Conservation (phyloP, 1,140 invertebrate genomes). For the Bombus confusus region DNA sequence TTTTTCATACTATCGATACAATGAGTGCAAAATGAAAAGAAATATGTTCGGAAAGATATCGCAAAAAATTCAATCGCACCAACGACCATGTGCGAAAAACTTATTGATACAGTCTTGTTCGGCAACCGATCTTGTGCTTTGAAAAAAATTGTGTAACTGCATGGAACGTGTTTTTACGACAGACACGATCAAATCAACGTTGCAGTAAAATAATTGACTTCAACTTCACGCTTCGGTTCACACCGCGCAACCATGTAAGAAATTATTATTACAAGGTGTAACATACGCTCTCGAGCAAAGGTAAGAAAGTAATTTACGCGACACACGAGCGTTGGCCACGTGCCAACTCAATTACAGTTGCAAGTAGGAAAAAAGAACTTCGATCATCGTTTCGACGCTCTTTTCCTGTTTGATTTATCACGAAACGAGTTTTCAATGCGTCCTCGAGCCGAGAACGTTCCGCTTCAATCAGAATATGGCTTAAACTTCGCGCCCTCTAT, state of each 20-base stretch:
- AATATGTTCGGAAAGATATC: background rate
- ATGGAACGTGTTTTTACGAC: background rate
- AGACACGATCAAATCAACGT: background rate
- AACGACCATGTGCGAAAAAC: background rate
- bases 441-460: background rate
- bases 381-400: background rate
- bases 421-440: background rate
- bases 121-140: background rate
- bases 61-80: background rate
- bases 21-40: background rate
- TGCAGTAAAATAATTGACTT: conserved; percentile 25
- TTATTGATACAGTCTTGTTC: background rate
- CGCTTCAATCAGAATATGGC: background rate
- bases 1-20: background rate
- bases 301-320: conserved; percentile 37
- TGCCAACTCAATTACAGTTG: conserved; percentile 30
- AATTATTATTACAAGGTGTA: conserved; percentile 43
- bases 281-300: conserved; percentile 21
- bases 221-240: conserved; percentile 10
- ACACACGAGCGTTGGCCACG: conserved; percentile 11
- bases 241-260: conserved; percentile 27
- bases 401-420: background rate
- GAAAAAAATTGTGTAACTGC: background rate
- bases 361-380: background rate
- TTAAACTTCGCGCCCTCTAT: background rate